Conservation (phyloP, 2,797 vertebrate species). For the Falco berigora region DNA sequence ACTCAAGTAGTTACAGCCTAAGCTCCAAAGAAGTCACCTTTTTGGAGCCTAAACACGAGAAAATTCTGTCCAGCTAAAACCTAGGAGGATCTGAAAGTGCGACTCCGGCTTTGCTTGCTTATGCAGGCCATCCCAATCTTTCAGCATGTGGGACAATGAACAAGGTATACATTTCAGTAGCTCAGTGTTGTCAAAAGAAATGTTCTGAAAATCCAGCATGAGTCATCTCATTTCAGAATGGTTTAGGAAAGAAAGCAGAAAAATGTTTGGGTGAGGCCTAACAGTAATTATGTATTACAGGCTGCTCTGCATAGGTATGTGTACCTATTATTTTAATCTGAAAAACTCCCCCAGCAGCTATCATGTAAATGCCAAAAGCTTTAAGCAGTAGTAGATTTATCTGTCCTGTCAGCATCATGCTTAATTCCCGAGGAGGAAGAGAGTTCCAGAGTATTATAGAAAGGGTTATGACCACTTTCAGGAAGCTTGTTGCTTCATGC, state of each 20-base stretch:
- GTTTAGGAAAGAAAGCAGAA: constrained; percentile 8
- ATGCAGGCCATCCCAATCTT: not conserved
- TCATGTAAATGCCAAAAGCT: not conserved
- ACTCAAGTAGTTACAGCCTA: not conserved
- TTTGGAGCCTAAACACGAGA: not conserved
- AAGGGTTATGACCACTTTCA: not conserved
- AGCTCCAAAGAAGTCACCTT: not conserved
- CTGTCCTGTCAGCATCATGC: not conserved
- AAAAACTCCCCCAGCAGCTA: not conserved
- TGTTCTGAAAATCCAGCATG: not conserved
- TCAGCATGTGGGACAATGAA: not conserved
- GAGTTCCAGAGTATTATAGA: not conserved
- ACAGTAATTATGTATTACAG: constrained; percentile 6
- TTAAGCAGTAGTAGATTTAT: not conserved
- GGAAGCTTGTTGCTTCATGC: not conserved
- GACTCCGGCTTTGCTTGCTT: not conserved
- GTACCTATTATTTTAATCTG: not conserved
- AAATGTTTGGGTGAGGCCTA: constrained; percentile 19
- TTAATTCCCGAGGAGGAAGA: not conserved
- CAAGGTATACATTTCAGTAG: not conserved
- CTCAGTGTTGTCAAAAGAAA: not conserved
- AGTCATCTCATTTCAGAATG: not conserved
- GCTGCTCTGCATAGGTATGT: not conserved
- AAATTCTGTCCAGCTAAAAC: not conserved
- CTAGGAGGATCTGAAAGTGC: not conserved